Conservation (phyloP, 2,888 invertebrate species). For the Calameuta filiformis region DNA sequence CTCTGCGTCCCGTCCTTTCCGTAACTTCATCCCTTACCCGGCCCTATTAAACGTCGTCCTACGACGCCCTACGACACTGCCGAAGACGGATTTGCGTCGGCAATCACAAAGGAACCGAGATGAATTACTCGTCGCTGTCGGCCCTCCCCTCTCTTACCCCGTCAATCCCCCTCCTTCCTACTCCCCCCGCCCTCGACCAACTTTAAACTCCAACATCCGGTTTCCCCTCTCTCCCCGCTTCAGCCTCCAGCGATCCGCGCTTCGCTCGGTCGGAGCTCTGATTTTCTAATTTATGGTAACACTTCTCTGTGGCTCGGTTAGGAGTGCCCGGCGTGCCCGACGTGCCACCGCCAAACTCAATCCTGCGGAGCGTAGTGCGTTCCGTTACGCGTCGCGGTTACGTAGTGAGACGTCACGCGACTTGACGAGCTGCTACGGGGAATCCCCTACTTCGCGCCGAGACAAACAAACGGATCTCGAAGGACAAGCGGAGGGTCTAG, state of each 20-base stretch:
- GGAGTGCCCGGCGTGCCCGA: too few species aligned
- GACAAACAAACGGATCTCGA: constrained; percentile 9
- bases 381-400: too few species aligned
- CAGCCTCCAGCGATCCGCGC: not conserved
- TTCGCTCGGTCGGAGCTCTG: constrained; percentile 1
- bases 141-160: constrained; percentile 28
- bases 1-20: not conserved
- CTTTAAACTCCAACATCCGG: not conserved
- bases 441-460: constrained; percentile 11
- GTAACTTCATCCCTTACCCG: not conserved
- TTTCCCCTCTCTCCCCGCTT: not conserved
- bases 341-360: too few species aligned
- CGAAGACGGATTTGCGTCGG: constrained; percentile 6
- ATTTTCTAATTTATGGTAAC: constrained; percentile 28
- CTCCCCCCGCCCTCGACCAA: not conserved
- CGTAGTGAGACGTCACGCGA: not conserved
- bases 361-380: too few species aligned
- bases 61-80: not conserved
- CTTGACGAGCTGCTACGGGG: constrained; percentile 15
- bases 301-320: not conserved
- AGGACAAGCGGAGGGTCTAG: constrained; percentile 15
- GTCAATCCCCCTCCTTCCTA: not conserved
- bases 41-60: not conserved
- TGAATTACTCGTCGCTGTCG: constrained; percentile 40
- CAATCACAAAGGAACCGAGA: constrained; percentile 21